These are phyloP conservation scores for Microtus montanus DNA, from an alignment of 2,113 vertebrate species.

Conservation along the genomic window DNA sequence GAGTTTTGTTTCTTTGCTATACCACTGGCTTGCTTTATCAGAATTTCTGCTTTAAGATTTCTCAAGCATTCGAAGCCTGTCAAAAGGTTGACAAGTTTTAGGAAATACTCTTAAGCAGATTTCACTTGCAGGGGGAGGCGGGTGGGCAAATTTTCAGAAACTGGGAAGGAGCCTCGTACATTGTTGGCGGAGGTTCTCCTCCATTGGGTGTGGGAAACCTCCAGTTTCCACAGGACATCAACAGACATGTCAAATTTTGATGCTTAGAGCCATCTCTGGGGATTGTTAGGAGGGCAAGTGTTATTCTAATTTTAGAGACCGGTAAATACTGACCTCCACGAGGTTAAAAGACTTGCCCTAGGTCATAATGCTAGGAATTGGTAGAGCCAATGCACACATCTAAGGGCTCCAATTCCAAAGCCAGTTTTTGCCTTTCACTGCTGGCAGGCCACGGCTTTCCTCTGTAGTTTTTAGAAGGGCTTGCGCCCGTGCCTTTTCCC, in stretches of 20 bases:
- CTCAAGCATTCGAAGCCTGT: not conserved
- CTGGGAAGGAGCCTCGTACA: not conserved
- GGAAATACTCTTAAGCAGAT: not conserved
- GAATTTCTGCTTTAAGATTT: conserved; percentile 36
- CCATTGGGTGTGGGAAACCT: not conserved
- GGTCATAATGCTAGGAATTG: conserved; percentile 44
- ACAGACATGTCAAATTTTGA: not conserved
- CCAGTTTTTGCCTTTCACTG: not conserved
- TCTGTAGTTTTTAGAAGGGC: not conserved
- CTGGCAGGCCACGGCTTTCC: not conserved
- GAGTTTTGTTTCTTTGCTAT: conserved; percentile 14
- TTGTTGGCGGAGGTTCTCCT: not conserved
- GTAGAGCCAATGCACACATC: not conserved
- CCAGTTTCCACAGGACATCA: not conserved
- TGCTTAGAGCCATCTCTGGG: not conserved
- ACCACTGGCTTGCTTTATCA: conserved; percentile 21
- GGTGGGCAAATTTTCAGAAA: not conserved
- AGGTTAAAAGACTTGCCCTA: conserved; percentile 64
- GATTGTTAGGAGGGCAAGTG: conserved; percentile 38
- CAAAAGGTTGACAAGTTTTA: not conserved
- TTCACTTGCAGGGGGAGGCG: not conserved
- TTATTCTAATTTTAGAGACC: conserved; percentile 71
- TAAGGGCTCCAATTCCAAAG: not conserved
- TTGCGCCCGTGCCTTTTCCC: not conserved
- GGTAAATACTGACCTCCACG: conserved; percentile 56